Evolutionary conservation across 2,113 vertebrate genomes (phyloP), one percentile per base, ranked within the genome.

Genomic region (Acanthochromis polyacanthus): DNA sequence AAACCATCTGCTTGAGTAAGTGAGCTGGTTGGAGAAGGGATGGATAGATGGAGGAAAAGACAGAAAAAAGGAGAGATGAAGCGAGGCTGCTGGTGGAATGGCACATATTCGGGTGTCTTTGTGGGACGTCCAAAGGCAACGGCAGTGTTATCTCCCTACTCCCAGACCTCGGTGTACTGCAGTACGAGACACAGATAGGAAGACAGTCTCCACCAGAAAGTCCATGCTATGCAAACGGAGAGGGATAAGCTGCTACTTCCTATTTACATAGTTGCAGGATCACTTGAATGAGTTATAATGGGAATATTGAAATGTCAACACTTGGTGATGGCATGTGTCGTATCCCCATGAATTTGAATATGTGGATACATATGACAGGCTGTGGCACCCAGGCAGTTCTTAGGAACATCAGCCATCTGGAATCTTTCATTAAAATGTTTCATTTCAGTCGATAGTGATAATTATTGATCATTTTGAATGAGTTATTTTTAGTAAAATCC

Each of bases 1-100:
- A 89, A 89, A 84, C 71, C 79, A 82, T 90, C 86, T 77, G 82
- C 74, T 71, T 71, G 66, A 78, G 78, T 56, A 46, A 64, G 65
- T 65, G 83, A 77, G 57, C 69, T 53, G 66, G 78, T 78, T 64
- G 36, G 67, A 32, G 75, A 61, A 61, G 23, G 75, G 32, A 84
- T 55, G 69, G 50, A 81, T 22, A 23, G 75, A 66, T 57, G 79
- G 19, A 77, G 20, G 36, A 69, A 77, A 20, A 61, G 28, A 66
- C 20, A 46, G 57, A 81, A 66, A 70, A 15, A 71, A 55, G 38
- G 8, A 52, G 55, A 23, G 55, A 82, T 62, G 38, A 56, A 64
- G 51, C 20, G 43, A 25, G 30, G 46, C 66, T 4, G 30, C 53
- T 81, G 62, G 70, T 82, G 71, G 59, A 76, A 81, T 69, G 68